Evolutionary conservation across 2,888 invertebrate genomes (phyloP).

Genomic region (Tetragonula carbonaria): DNA sequence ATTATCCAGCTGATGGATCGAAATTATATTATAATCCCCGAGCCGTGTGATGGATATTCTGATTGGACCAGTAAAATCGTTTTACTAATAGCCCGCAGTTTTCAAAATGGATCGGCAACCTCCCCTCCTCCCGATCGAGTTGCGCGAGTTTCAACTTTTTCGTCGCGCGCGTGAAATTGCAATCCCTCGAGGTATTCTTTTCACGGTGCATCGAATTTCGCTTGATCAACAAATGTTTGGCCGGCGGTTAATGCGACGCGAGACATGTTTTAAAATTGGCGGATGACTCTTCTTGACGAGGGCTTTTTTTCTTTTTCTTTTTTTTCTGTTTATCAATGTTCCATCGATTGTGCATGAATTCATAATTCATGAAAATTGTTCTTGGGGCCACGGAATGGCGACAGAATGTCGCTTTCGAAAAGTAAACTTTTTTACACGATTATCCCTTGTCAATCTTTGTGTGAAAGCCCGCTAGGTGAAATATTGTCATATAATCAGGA

Average conservation of each 20-base stretch:
- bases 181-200: background rate
- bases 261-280: too few species aligned
- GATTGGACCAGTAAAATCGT: slow-evolving; percentile 62
- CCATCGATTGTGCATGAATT: too few species aligned
- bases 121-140: slow-evolving; percentile 19
- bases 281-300: too few species aligned
- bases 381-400: background rate
- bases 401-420: background rate
- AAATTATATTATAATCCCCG: slow-evolving; percentile 67
- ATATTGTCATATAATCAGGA: background rate
- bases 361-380: too few species aligned
- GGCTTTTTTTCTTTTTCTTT: too few species aligned
- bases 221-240: background rate
- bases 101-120: slow-evolving; percentile 48
- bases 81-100: slow-evolving; percentile 58
- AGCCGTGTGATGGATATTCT: slow-evolving; percentile 63
- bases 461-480: background rate
- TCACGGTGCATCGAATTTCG: too few species aligned
- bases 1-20: slow-evolving; percentile 55
- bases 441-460: background rate
- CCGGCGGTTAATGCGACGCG: too few species aligned
- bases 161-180: background rate
- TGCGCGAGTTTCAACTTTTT: slow-evolving; percentile 19
- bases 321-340: too few species aligned
- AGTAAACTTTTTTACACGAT: background rate